Conservation (phyloP, 2,113 vertebrate species). For the Callospermophilus lateralis region DNA sequence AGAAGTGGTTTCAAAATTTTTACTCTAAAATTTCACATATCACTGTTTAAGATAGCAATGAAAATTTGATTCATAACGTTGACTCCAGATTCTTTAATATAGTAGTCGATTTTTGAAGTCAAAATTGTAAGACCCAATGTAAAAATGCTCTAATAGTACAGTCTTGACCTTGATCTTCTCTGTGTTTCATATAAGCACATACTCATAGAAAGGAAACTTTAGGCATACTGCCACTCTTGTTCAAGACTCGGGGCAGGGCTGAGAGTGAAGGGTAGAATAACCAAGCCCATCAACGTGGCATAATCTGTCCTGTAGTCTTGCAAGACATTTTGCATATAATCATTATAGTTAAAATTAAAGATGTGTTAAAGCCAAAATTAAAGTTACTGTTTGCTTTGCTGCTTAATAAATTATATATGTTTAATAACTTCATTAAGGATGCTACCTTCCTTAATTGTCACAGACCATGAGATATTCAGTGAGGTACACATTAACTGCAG, state of each 20-base stretch:
- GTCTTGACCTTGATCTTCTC: conserved; percentile 63
- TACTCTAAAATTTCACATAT: background rate
- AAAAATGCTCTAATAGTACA: background rate
- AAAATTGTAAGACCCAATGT: conserved; percentile 51
- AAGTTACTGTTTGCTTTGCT: conserved; percentile 85
- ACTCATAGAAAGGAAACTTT: conserved; percentile 62
- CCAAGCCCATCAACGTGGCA: conserved; percentile 53
- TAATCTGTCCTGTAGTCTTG: conserved; percentile 80
- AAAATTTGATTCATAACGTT: conserved; percentile 57
- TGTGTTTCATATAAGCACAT: conserved; percentile 67
- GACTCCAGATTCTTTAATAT: conserved; percentile 12
- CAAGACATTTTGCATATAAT: conserved; percentile 70
- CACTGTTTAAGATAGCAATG: background rate
- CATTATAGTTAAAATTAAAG: conserved; percentile 85
- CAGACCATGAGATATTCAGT: conserved; percentile 85
- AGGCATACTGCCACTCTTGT: conserved; percentile 61
- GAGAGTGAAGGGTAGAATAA: conserved; percentile 55
- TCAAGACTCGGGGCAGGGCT: background rate
- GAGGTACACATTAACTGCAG: conserved; percentile 86
- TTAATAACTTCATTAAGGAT: conserved; percentile 86
- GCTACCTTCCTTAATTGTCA: conserved; percentile 85
- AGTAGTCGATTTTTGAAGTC: conserved; percentile 31
- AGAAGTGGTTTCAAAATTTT: background rate
- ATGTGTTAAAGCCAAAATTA: conserved; percentile 84
- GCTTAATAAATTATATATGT: conserved; percentile 85